Evolutionary conservation across 2,888 invertebrate genomes (phyloP).

Genomic region (Dolomedes plantarius): DNA sequence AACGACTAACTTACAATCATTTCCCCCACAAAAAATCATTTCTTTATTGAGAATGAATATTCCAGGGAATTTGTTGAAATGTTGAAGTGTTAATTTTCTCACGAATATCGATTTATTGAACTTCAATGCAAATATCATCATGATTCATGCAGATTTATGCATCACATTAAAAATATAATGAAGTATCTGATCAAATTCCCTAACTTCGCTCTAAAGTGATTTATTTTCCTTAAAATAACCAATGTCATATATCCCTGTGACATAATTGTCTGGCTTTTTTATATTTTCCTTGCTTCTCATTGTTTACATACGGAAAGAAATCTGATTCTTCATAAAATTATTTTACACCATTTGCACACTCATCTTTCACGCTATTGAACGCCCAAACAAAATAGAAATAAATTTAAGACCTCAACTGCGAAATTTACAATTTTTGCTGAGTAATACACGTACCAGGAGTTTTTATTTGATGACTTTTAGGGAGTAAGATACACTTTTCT

Average conservation of each 20-base stretch:
- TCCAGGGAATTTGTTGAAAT: not conserved
- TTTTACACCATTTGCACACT: too few relatives aligned
- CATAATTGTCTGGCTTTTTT: not conserved
- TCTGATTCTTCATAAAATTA: too few relatives aligned
- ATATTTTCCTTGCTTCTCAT: too few relatives aligned
- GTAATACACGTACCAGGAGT: too few relatives aligned
- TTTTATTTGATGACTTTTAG: too few relatives aligned
- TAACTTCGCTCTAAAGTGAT: not conserved
- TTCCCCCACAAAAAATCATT: not conserved
- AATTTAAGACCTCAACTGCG: too few relatives aligned
- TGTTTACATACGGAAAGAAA: too few relatives aligned
- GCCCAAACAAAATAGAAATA: too few relatives aligned
- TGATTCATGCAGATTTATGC: not conserved
- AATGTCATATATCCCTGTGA: not conserved
- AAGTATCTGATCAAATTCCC: not conserved
- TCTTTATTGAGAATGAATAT: not conserved
- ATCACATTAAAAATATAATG: not conserved
- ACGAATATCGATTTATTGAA: not conserved
- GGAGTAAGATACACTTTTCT: too few relatives aligned
- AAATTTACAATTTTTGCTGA: too few relatives aligned
- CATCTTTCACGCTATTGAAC: too few relatives aligned
- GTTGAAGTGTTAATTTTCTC: not conserved
- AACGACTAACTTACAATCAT: slow-evolving; percentile 8
- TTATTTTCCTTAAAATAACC: not conserved
- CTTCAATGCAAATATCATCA: not conserved